Base-by-base conservation (phyloP, 2,888 invertebrate species). In the Geotrupes spiniger region DNA sequence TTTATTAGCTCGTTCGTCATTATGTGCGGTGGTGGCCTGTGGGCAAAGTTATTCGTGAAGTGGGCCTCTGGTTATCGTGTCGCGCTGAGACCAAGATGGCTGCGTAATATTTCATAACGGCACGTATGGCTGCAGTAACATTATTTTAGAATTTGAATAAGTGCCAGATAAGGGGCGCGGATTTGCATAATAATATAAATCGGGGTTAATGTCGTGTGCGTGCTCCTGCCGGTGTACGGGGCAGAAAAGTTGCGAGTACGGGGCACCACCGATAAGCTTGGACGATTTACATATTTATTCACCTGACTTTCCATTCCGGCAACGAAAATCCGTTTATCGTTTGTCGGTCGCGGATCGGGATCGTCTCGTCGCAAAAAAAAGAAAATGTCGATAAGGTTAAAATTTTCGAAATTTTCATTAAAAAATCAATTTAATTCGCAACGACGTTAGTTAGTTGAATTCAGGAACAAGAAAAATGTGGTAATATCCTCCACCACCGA, bases 181-280 rank as follows among this genome's bases (percentile, higher is more conserved):
- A 73, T 74, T 73, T 73, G 66, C 73, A 74, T 74, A 74, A 73
- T 71, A 73, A 71, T 72, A 72, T 73, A 73, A 73, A 73, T 73
- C 71, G 72, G 70, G 71, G 72, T 72, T 73, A 74, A 73, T 73
- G 70, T 69, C 68, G 68, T 68, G 70, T 72, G 73, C 73, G 73
- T 50, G 45, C 54, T 38, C 54, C 44, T 46, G 63, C 64, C 65
- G 64, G 62, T 21, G 21, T 21, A 21, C 62, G 63, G 66, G 64
- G 66, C 63, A 69, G 68, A 64, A 62, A 69, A 66, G 63, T 61
- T 51, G 63, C 66, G 63, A 64, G 61, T 64, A 62, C 58, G 62
- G 57, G 64, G 65, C 64, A 65, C 65, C 62, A 64, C 64, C 63
- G 69, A 70, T 70, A 71, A 70, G 68, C 69, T 67, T 64, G 45